These are phyloP conservation scores for Triops longicaudatus DNA, from an alignment of 1,140 invertebrate genomes.

Conservation along the genomic window DNA sequence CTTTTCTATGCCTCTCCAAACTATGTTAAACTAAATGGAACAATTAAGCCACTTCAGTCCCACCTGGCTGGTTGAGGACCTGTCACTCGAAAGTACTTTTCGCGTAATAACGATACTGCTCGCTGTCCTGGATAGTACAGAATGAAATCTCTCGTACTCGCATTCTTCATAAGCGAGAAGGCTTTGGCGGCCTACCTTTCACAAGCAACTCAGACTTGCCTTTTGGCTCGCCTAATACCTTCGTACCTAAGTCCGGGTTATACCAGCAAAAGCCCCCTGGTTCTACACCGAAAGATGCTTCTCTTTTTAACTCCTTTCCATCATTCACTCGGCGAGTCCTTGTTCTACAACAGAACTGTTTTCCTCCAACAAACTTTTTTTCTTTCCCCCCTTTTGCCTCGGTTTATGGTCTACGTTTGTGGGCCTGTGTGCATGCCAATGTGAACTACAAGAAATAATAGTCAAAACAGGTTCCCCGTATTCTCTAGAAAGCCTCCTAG, in stretches of 20 bases:
- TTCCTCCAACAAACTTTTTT: neutral
- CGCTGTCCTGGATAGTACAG: neutral
- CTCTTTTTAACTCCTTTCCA: slow-evolving; percentile 3
- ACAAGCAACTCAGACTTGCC: neutral
- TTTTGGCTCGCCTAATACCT: neutral
- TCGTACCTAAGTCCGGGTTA: too few species aligned
- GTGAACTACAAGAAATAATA: slow-evolving; percentile 8
- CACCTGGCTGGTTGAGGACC: neutral
- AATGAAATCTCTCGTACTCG: neutral
- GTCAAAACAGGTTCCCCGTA: slow-evolving; percentile 9
- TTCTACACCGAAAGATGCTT: neutral
- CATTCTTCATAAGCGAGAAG: neutral
- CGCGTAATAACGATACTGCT: neutral
- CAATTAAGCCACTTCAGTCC: neutral
- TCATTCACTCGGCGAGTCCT: neutral
- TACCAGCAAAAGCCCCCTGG: neutral
- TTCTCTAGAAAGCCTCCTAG: slow-evolving; percentile 1
- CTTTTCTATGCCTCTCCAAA: neutral
- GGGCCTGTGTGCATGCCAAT: slow-evolving; percentile 9
- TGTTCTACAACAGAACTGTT: neutral
- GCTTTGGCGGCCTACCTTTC: too few species aligned
- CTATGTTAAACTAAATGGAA: neutral
- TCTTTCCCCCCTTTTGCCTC: neutral
- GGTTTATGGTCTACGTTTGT: neutral
- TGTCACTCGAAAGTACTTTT: neutral